Evolutionary conservation across 1,140 invertebrate species (phyloP).

Genomic region (Eupristina koningsbergeri): DNA sequence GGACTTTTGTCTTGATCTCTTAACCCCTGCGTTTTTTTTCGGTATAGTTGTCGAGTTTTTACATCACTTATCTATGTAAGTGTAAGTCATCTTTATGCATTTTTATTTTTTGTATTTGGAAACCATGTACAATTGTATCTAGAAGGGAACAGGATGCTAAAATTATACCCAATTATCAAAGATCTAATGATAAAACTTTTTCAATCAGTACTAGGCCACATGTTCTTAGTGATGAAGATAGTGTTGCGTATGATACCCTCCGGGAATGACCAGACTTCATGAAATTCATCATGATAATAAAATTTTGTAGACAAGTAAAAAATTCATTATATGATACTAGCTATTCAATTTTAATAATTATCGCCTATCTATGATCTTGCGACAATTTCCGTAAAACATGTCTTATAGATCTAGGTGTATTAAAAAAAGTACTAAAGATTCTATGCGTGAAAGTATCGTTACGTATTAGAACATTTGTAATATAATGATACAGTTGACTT

Average conservation of each 20-base stretch:
- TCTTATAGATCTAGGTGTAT: not conserved
- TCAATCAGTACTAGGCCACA: not conserved
- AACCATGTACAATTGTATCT: conserved; percentile 25
- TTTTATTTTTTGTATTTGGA: conserved; percentile 31
- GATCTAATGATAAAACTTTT: too few relatives aligned
- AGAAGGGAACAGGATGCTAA: not conserved
- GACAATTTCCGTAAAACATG: not conserved
- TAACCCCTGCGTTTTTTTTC: not conserved
- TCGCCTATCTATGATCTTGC: not conserved
- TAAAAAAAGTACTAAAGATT: not conserved
- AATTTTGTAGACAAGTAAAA: not conserved
- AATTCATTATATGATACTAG: not conserved
- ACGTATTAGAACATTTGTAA: too few relatives aligned
- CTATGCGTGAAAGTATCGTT: too few relatives aligned
- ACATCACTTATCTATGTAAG: conserved; percentile 9
- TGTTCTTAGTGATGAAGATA: not conserved
- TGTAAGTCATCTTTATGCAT: conserved; percentile 31
- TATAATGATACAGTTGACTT: too few relatives aligned
- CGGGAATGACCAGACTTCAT: not conserved
- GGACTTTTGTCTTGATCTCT: conserved; percentile 48
- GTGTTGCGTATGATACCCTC: not conserved
- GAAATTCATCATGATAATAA: not conserved
- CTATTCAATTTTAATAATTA: not conserved
- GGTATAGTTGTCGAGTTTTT: conserved; percentile 6
- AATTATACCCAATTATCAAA: not conserved